Percentiles rank a stretch among this genome's conserved stretches.
These are phyloP conservation scores for Cheirogaleus medius DNA, from an alignment of 2,113 vertebrate species.

Conservation along the genomic window DNA sequence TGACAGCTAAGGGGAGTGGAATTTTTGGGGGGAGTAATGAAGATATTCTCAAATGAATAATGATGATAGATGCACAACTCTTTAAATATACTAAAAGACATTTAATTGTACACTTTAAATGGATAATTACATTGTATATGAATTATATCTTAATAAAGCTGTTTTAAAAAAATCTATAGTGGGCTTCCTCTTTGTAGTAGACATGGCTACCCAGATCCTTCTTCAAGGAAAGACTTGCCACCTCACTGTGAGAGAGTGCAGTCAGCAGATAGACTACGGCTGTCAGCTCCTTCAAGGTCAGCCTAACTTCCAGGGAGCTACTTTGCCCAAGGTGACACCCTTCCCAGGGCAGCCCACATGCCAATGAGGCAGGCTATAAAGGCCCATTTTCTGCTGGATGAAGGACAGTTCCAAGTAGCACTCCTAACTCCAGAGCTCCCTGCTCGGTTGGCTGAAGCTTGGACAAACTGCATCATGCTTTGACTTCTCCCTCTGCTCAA, in stretches of 20 bases:
- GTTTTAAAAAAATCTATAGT: background rate
- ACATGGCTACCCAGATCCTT: background rate
- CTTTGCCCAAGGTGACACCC: background rate
- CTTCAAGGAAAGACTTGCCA: background rate
- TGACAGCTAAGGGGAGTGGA: background rate
- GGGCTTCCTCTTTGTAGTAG: background rate
- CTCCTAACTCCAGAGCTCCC: background rate
- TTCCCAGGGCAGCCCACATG: background rate
- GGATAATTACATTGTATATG: background rate
- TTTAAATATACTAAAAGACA: background rate
- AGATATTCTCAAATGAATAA: background rate
- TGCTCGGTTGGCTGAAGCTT: background rate
- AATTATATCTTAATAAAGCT: background rate
- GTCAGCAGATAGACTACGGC: background rate
- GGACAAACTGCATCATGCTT: background rate
- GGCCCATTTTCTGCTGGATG: background rate
- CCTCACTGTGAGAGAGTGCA: background rate
- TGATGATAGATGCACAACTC: background rate
- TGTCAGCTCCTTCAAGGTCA: background rate
- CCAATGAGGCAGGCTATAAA: background rate
- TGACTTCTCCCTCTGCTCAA: background rate
- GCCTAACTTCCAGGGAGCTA: background rate
- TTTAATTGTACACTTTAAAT: background rate
- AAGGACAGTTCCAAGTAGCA: background rate
- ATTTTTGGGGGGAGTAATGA: background rate